Evolutionary conservation across 2,113 vertebrate genomes (phyloP).

Genomic region (Cacatua alba): DNA sequence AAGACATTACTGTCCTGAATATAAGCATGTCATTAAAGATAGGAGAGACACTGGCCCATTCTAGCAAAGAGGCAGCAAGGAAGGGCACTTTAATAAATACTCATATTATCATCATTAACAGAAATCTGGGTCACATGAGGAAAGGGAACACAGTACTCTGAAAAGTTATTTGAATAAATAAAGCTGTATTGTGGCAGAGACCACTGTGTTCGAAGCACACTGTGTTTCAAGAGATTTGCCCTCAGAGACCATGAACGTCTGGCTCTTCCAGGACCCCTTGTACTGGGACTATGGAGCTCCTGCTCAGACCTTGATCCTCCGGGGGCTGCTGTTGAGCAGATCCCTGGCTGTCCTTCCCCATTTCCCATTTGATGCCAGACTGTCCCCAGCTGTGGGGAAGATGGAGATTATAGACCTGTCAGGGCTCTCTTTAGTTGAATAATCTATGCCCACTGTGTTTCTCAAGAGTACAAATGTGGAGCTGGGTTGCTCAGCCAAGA

Average conservation of each 20-base stretch:
- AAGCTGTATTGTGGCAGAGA: background rate
- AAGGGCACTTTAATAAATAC: slow-evolving; percentile 30
- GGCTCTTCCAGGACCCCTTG: background rate
- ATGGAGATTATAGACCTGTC: background rate
- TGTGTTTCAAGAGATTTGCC: background rate
- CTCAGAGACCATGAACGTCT: background rate
- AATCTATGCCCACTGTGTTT: background rate
- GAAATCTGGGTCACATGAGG: slow-evolving; percentile 23
- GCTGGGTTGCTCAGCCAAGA: background rate
- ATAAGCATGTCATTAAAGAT: background rate
- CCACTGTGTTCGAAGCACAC: background rate
- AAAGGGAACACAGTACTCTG: slow-evolving; percentile 30
- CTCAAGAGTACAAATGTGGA: background rate
- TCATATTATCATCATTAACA: slow-evolving; percentile 7
- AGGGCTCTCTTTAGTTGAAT: background rate
- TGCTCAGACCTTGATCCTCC: background rate
- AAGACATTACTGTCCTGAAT: slow-evolving; percentile 36
- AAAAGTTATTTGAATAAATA: slow-evolving; percentile 11
- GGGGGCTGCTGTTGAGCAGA: background rate
- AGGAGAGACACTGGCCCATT: background rate
- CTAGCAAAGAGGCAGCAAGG: background rate
- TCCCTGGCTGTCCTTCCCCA: background rate
- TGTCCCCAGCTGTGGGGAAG: background rate
- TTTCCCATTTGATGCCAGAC: background rate
- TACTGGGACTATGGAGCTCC: background rate